Conservation (phyloP, 2,888 invertebrate genomes). For the Beris chalybata region DNA sequence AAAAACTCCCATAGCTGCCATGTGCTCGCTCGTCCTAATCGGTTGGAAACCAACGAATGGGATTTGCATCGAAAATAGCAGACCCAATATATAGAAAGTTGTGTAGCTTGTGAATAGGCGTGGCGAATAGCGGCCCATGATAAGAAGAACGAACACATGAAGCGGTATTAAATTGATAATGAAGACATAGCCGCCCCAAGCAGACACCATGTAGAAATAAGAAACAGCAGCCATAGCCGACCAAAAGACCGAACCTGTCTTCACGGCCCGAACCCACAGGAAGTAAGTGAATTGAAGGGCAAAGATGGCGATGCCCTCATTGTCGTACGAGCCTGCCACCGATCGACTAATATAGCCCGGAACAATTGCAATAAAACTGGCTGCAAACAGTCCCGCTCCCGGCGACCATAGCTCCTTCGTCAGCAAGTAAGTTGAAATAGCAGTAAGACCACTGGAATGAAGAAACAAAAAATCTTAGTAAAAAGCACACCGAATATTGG, state of each 20-base stretch:
- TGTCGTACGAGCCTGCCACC: constrained; percentile 99
- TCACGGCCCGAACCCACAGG: constrained; percentile 97
- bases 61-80: constrained; percentile 96
- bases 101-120: constrained; percentile 93
- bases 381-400: constrained; percentile 96
- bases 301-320: constrained; percentile 99
- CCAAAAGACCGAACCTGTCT: constrained; percentile 98
- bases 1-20: constrained; percentile 99
- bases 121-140: constrained; percentile 95
- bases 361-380: constrained; percentile 97
- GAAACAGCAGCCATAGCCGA: constrained; percentile 90
- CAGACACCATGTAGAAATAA: constrained; percentile 99
- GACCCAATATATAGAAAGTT: constrained; percentile 94
- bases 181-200: constrained; percentile 99
- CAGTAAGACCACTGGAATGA: constrained; percentile 87
- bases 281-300: constrained; percentile 98
- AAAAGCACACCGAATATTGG: no score
- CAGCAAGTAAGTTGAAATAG: constrained; percentile 94
- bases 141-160: constrained; percentile 90
- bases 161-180: constrained; percentile 99
- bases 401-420: constrained; percentile 97
- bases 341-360: constrained; percentile 99
- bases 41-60: constrained; percentile 98
- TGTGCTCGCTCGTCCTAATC: constrained; percentile 97
- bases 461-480: constrained; percentile 3